Evolutionary conservation across 2,113 vertebrate genomes (phyloP).

Genomic region (Halcyon malimbica): DNA sequence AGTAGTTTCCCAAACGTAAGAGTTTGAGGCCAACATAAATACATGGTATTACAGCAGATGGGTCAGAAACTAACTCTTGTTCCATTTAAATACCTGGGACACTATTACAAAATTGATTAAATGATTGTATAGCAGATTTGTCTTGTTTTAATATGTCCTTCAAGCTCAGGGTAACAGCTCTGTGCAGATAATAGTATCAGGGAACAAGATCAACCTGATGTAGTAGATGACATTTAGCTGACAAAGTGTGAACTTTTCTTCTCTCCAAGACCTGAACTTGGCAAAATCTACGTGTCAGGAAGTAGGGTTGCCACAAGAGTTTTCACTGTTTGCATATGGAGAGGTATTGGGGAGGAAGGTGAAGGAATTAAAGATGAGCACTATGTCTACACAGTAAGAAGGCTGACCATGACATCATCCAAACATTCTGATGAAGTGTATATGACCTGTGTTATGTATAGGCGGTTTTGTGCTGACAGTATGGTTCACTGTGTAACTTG

Average conservation of each 20-base stretch:
- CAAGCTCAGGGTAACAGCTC: neutral
- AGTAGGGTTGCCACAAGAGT: neutral
- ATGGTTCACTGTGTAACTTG: neutral
- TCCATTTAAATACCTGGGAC: neutral
- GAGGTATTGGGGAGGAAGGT: neutral
- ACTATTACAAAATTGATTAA: neutral
- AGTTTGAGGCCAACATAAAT: neutral
- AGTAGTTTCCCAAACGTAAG: neutral
- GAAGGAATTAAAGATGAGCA: neutral
- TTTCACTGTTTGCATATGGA: neutral
- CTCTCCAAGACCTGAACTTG: neutral
- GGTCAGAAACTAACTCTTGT: neutral
- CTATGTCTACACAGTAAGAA: neutral
- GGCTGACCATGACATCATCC: neutral
- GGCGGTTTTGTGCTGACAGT: neutral
- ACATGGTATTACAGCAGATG: neutral
- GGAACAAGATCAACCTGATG: neutral
- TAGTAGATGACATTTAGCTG: neutral
- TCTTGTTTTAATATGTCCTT: neutral
- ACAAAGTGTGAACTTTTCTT: neutral
- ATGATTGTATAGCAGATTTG: neutral
- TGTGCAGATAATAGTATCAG: neutral
- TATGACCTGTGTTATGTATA: neutral
- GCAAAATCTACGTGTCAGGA: neutral
- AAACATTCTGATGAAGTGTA: neutral